Evolutionary conservation across 2,888 invertebrate species (phyloP).

Genomic region (Drosophila neutralis): DNA sequence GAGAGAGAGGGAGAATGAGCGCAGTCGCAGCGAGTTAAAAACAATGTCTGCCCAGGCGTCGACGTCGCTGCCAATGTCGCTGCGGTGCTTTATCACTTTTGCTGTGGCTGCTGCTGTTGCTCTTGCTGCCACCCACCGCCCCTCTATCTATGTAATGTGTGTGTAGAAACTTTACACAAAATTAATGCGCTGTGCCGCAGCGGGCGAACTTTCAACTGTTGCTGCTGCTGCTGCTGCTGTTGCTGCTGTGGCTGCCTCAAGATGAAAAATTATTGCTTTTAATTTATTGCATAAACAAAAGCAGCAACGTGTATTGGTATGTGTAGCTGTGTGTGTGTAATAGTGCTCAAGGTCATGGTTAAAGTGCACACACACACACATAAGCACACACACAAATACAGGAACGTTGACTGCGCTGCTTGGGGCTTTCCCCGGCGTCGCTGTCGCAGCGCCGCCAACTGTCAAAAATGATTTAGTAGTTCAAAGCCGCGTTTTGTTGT

Average conservation of each 20-base stretch:
- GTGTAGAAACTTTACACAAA: slow-evolving; percentile 75
- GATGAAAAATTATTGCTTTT: slow-evolving; percentile 84
- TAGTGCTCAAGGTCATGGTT: slow-evolving; percentile 77
- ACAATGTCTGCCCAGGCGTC: slow-evolving; percentile 69
- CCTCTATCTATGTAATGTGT: slow-evolving; percentile 23
- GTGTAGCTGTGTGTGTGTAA: slow-evolving; percentile 40
- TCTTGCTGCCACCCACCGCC: neutral
- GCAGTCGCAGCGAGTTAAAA: slow-evolving; percentile 76
- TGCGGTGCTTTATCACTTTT: slow-evolving; percentile 78
- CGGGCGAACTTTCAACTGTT: slow-evolving; percentile 81
- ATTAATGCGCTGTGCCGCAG: slow-evolving; percentile 79
- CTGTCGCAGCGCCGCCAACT: slow-evolving; percentile 70
- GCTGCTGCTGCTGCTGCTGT: slow-evolving; percentile 63
- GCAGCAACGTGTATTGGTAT: slow-evolving; percentile 37
- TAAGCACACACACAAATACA: slow-evolving; percentile 30
- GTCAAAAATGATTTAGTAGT: slow-evolving; percentile 82
- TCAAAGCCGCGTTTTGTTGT: slow-evolving; percentile 79
- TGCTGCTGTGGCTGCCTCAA: slow-evolving; percentile 74
- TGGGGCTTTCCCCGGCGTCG: slow-evolving; percentile 77
- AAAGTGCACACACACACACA: slow-evolving; percentile 56
- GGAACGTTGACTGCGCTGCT: slow-evolving; percentile 60
- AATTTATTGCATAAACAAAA: slow-evolving; percentile 83
- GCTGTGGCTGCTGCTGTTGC: slow-evolving; percentile 40
- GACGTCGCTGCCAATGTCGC: slow-evolving; percentile 68
- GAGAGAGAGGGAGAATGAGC: slow-evolving; percentile 44